Evolutionary conservation across 2,888 invertebrate genomes (phyloP).

Genomic region (Adela reaumurella): DNA sequence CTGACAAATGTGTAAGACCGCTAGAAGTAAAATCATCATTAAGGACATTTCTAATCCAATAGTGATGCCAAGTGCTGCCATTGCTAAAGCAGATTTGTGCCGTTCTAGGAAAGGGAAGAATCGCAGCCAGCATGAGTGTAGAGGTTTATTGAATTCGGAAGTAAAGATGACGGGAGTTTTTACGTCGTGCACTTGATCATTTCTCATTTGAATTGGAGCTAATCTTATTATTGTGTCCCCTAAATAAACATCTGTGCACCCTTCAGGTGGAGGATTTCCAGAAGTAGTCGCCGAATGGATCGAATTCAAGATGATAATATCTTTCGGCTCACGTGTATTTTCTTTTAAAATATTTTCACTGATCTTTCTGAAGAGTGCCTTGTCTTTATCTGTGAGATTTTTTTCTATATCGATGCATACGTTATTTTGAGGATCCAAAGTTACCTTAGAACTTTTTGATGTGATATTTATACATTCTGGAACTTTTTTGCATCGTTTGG

Average conservation of each 20-base stretch:
- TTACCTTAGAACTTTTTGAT: neutral
- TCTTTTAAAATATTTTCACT: neutral
- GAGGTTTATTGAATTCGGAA: too few species aligned
- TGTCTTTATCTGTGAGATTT: neutral
- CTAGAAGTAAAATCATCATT: too few species aligned
- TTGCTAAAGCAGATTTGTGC: neutral
- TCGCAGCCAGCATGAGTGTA: too few species aligned
- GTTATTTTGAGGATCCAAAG: neutral
- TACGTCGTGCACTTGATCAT: too few species aligned
- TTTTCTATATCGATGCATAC: neutral
- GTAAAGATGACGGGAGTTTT: too few species aligned
- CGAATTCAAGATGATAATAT: neutral
- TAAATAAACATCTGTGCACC: neutral
- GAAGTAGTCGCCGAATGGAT: neutral
- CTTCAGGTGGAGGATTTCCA: neutral
- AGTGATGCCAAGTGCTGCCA: neutral
- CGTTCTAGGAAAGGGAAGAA: too few species aligned
- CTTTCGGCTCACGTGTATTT: neutral
- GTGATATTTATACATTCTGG: neutral
- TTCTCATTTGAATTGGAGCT: neutral
- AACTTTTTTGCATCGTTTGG: neutral
- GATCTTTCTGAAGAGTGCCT: neutral
- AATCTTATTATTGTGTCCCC: neutral
- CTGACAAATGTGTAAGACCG: too few species aligned
- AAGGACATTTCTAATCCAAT: neutral